Conservation (phyloP, 2,888 invertebrate species). For the Netelia virgata region DNA sequence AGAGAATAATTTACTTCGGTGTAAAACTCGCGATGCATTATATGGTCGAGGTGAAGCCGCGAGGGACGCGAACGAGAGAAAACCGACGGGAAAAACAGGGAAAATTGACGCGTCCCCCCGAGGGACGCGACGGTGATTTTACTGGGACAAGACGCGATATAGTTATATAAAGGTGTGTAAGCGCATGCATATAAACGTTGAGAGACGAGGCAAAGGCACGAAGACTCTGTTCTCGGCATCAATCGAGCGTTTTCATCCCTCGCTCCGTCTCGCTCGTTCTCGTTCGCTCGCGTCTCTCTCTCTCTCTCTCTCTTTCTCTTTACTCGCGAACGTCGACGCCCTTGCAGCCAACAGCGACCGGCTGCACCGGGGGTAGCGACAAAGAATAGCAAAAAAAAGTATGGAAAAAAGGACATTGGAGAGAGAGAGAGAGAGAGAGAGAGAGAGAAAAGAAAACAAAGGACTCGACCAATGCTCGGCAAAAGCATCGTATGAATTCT, state of each 20-base stretch:
- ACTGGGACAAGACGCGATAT: conserved; percentile 26
- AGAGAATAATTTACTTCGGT: conserved; percentile 55
- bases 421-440: background rate
- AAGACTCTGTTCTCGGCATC: conserved; percentile 57
- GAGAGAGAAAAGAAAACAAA: conserved; percentile 21
- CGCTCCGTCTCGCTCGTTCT: background rate
- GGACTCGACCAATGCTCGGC: conserved; percentile 18
- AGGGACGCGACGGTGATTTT: conserved; percentile 46
- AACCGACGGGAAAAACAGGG: conserved; percentile 28
- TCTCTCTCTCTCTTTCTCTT: conserved; percentile 17
- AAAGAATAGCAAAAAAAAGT: conserved; percentile 22
- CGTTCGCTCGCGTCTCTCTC: background rate
- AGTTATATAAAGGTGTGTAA: background rate
- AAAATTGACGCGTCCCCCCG: conserved; percentile 60
- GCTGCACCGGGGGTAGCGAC: conserved; percentile 9
- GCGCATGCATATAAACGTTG: background rate
- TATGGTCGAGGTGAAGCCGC: background rate
- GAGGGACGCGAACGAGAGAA: conserved; percentile 14
- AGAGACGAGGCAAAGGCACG: conserved; percentile 25
- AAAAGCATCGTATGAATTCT: conserved; percentile 42
- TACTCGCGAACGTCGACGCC: conserved; percentile 38
- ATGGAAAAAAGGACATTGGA: conserved; percentile 7
- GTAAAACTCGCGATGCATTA: conserved; percentile 45
- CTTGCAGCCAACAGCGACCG: conserved; percentile 28
- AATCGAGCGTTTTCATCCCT: conserved; percentile 58